phyloP scores from a whole-genome alignment of 2,888 invertebrate genomes.

The Pristionchus arcanus region DNA sequence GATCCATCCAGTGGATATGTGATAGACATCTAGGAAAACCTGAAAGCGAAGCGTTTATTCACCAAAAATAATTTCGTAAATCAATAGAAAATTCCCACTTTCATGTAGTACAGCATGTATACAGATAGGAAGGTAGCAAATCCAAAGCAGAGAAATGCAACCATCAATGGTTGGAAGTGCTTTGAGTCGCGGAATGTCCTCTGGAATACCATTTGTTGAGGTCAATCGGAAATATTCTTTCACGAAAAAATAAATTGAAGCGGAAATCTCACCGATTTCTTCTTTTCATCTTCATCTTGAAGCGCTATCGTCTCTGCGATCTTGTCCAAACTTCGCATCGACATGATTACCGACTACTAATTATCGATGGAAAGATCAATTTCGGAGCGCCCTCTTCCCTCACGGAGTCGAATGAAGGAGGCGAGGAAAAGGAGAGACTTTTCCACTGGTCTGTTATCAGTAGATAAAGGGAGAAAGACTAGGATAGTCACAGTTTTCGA shows the following conservation, averaged over 20 bases:
- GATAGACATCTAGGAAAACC: constrained; percentile 62
- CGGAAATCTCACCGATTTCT: not conserved
- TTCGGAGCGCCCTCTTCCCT: not conserved
- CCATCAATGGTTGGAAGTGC: constrained; percentile 51
- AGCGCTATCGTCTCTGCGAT: not conserved
- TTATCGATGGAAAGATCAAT: not conserved
- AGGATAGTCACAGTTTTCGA: constrained; percentile 6
- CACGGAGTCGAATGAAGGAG: not conserved
- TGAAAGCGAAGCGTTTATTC: not conserved
- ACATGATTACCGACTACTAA: not conserved
- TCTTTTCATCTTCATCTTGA: not conserved
- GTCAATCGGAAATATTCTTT: no score
- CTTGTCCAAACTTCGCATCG: not conserved
- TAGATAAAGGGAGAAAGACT: not conserved
- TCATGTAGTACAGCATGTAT: constrained; percentile 52
- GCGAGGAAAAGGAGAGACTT: not conserved
- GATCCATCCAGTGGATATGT: constrained; percentile 63
- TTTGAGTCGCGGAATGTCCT: constrained; percentile 28
- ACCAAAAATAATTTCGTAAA: not conserved
- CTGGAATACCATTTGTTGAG: not conserved
- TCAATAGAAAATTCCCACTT: not conserved
- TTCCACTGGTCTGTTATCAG: constrained; percentile 21
- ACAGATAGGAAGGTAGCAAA: constrained; percentile 52
- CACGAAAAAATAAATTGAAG: not conserved
- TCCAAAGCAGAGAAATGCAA: constrained; percentile 50